phyloP scores from a whole-genome alignment of 2,797 vertebrate genomes.

The Lacerta bilineata region DNA sequence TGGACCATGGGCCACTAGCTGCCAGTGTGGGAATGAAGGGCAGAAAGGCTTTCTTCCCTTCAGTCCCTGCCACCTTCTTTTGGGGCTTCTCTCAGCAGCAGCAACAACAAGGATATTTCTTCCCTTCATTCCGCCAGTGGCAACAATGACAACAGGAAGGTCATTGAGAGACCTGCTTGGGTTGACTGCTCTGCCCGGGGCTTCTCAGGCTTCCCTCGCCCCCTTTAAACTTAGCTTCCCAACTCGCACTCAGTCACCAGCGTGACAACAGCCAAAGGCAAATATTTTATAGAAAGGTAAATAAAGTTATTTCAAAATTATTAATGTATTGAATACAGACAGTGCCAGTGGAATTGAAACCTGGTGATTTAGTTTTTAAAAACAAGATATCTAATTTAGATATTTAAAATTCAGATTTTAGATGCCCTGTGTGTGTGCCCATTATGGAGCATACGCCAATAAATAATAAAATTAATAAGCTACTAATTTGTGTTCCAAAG shows the following conservation, averaged over 20 bases:
- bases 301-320: conserved; percentile 30
- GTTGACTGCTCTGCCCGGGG: too few species aligned
- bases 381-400: not conserved
- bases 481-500: not conserved
- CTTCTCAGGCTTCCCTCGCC: too few species aligned
- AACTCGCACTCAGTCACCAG: too few species aligned
- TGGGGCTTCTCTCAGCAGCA: too few species aligned
- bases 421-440: not conserved
- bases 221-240: too few species aligned
- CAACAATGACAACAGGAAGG: too few species aligned
- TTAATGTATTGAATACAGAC: conserved; percentile 32
- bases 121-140: too few species aligned
- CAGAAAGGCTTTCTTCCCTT: not conserved
- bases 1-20: too few species aligned
- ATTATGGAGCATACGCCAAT: not conserved
- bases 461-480: not conserved
- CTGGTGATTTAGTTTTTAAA: not conserved
- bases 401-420: not conserved
- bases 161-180: too few species aligned
- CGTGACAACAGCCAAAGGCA: not conserved
- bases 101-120: too few species aligned
- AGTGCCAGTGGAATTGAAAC: not conserved
- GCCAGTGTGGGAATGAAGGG: too few species aligned
- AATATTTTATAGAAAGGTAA: conserved; percentile 5
- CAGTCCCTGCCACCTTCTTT: too few species aligned